Conservation (phyloP, 2,797 vertebrate species). For the Eutrigla gurnardus region DNA sequence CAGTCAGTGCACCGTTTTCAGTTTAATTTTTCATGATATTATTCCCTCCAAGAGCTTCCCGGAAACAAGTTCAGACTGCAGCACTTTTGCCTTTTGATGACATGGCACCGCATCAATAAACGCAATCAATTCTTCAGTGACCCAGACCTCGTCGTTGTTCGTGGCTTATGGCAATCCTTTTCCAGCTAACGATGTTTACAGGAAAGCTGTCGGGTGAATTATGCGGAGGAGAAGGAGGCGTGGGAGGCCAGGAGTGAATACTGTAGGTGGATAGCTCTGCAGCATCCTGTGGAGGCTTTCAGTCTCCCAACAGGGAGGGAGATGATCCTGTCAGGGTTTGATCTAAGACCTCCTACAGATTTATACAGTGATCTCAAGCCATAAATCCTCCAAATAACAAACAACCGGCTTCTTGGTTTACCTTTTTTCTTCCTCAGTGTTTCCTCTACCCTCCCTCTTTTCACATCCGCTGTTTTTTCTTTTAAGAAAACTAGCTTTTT, state of each 20-base stretch:
- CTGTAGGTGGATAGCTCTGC: slow-evolving; percentile 18
- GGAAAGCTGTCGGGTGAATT: slow-evolving; percentile 39
- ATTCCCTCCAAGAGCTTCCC: slow-evolving; percentile 14
- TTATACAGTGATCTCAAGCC: slow-evolving; percentile 5
- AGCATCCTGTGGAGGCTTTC: slow-evolving; percentile 16
- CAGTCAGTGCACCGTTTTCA: not conserved
- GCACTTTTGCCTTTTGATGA: slow-evolving; percentile 3
- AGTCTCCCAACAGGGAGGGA: slow-evolving; percentile 5
- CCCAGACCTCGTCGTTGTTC: not conserved
- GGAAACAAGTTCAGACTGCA: slow-evolving; percentile 14
- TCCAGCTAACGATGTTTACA: slow-evolving; percentile 40
- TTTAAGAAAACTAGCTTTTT: not conserved
- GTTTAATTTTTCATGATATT: not conserved
- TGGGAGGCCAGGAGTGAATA: slow-evolving; percentile 11
- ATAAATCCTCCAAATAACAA: not conserved
- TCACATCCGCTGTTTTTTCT: not conserved
- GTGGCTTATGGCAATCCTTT: slow-evolving; percentile 14
- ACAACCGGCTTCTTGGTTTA: slow-evolving; percentile 4
- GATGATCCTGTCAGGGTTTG: slow-evolving; percentile 8
- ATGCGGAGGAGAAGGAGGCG: slow-evolving; percentile 11
- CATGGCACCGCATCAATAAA: slow-evolving; percentile 14
- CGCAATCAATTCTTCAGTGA: slow-evolving; percentile 11
- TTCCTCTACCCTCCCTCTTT: not conserved
- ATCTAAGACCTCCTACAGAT: slow-evolving; percentile 27
- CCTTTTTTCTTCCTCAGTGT: not conserved